Evolutionary conservation across 2,797 vertebrate genomes (phyloP), one percentile per base, ranked within the genome.

Genomic region (Sebastes trivittatus): DNA sequence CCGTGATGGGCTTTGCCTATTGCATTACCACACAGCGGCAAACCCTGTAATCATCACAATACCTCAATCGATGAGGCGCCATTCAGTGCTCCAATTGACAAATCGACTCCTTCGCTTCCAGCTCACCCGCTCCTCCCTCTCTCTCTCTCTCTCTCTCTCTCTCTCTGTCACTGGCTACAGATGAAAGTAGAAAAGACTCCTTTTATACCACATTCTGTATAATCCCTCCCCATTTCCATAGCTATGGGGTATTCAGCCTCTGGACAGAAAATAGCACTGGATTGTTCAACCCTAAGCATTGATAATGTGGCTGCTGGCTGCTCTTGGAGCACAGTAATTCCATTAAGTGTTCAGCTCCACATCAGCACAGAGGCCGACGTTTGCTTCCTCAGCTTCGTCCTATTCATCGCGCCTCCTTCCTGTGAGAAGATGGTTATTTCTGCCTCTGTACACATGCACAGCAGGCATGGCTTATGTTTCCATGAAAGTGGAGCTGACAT

Each of bases 41-140:
- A 73, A 87, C 77, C 67, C 79, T 52, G 75, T 78, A 89, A 90
- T 93, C 87, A 84, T 90, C 86, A 83, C 81, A 85, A 84, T 82
- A 85, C 84, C 70, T 88, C 81, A 62, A 88, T 93, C 89, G 71
- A 89, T 93, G 84, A 89, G 78, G 83, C 73, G 30, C 86, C 82
- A 81, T 92, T 89, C 86, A 80, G 25, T 27, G 70, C 72, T 69
- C 70, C 68, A 34, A 83, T 65, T 87, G 81, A 93, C 75, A 85
- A 88, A 92, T 90, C 27, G 80, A 90, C 87, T 90, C 65, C 56
- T 79, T 69, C 75, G 69, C 86, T 85, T 65, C 3, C 59, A 55
- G 78, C 77, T 88, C 69, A 38, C 79, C 76, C 75, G 0, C 16
- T 46, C 83, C 49, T 52, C 49, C 70, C n/a, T 14, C 61, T 14